phyloP scores from a whole-genome alignment of 1,140 invertebrate genomes.

The Scylla paramamosain region DNA sequence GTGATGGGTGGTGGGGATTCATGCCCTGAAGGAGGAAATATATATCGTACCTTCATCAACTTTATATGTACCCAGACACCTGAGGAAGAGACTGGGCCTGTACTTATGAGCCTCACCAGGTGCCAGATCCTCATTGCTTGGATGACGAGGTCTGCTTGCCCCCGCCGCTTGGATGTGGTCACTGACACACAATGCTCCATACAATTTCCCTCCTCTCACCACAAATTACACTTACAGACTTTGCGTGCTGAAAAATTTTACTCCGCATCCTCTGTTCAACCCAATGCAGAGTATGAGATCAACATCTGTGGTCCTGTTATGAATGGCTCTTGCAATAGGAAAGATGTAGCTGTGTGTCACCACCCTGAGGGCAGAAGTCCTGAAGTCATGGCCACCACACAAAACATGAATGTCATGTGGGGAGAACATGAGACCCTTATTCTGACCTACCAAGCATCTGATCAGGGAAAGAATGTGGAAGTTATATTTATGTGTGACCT shows the following conservation, averaged over 20 bases:
- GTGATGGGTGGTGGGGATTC: background rate
- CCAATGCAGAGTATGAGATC: conserved; percentile 31
- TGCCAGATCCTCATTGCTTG: conserved; percentile 37
- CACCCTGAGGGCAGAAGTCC: background rate
- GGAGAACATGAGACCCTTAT: background rate
- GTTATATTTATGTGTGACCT: conserved; percentile 46
- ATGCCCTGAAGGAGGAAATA: background rate
- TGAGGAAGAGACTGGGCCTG: background rate
- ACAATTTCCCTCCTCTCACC: conserved; percentile 39
- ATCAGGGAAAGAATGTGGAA: conserved; percentile 9
- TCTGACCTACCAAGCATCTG: background rate
- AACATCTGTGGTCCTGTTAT: conserved; percentile 61
- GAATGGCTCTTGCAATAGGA: conserved; percentile 28
- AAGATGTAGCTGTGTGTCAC: conserved; percentile 30
- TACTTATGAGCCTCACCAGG: conserved; percentile 16
- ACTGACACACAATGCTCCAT: background rate
- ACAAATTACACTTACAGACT: conserved; percentile 41
- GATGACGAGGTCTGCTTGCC: conserved; percentile 55
- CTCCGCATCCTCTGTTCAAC: background rate
- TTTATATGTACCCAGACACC: background rate
- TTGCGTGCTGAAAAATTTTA: conserved; percentile 36
- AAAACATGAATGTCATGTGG: conserved; percentile 40
- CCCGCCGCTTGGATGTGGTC: conserved; percentile 14
- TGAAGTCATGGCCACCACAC: conserved; percentile 31
- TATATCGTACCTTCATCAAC: conserved; percentile 14